Evolutionary conservation across 1,140 invertebrate genomes (phyloP).

Genomic region (Yoshiicerus persimilis): DNA sequence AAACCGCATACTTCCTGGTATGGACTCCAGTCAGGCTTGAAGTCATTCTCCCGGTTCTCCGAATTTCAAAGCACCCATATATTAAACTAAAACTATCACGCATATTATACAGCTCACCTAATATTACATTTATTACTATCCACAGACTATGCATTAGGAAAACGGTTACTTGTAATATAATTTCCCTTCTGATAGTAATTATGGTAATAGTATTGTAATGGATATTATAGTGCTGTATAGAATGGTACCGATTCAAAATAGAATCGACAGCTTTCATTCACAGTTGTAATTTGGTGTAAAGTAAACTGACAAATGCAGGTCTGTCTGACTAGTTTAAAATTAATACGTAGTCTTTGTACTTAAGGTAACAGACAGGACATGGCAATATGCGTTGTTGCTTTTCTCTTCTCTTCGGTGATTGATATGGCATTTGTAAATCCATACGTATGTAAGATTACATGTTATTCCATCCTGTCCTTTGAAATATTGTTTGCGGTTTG

Average conservation of each 20-base stretch:
- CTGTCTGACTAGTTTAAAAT: background rate
- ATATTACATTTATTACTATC: background rate
- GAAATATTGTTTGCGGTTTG: background rate
- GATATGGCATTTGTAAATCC: background rate
- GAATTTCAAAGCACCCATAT: slow-evolving; percentile 7
- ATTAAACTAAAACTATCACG: background rate
- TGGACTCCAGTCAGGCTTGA: background rate
- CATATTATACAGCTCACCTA: background rate
- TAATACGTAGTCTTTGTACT: no score
- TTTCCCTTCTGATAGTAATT: background rate
- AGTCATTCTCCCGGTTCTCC: background rate
- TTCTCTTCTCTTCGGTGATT: background rate
- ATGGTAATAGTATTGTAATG: background rate
- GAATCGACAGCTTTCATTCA: background rate
- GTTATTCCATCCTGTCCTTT: slow-evolving; percentile 1
- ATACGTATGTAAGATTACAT: background rate
- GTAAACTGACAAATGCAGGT: slow-evolving; percentile 1
- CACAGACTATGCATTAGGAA: background rate
- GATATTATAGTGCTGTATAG: background rate
- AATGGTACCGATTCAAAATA: background rate
- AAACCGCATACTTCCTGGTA: background rate
- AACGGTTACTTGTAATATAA: background rate
- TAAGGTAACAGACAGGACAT: no score
- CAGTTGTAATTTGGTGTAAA: background rate
- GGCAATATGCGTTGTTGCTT: no score